Evolutionary conservation across 2,888 invertebrate species (phyloP).

Genomic region (Entomobrya multifasciata): DNA sequence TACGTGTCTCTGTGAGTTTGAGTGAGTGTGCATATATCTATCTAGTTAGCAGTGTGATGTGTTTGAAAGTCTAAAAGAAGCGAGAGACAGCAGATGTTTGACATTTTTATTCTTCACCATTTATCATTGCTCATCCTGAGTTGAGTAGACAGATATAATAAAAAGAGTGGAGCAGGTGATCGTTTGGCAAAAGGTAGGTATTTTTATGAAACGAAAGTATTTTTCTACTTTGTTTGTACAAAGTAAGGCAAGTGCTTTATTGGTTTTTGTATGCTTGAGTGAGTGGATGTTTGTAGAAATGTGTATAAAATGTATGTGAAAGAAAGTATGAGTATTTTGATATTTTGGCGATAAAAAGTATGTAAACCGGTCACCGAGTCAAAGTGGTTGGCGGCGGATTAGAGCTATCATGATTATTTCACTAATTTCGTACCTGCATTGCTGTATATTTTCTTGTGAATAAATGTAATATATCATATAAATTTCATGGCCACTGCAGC

Average conservation of each 20-base stretch:
- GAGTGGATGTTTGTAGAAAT: not conserved
- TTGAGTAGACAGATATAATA: not conserved
- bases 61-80: slow-evolving; percentile 41
- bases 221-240: slow-evolving; percentile 11
- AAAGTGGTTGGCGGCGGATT: not conserved
- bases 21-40: not conserved
- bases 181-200: slow-evolving; percentile 31
- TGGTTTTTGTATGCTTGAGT: not conserved
- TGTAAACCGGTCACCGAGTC: slow-evolving; percentile 61
- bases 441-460: no score
- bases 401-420: not conserved
- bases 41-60: slow-evolving; percentile 58
- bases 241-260: not conserved
- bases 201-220: not conserved
- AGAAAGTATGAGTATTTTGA: no score
- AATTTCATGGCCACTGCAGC: slow-evolving; percentile 43
- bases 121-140: slow-evolving; percentile 46
- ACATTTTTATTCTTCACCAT: slow-evolving; percentile 65
- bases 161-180: not conserved
- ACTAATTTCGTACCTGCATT: slow-evolving; percentile 34
- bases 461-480: no score
- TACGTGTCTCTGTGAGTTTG: not conserved
- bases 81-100: slow-evolving; percentile 64
- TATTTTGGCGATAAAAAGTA: slow-evolving; percentile 32
- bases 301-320: no score